phyloP scores from a whole-genome alignment of 2,113 vertebrate species.

The Lethenteron reissneri region DNA sequence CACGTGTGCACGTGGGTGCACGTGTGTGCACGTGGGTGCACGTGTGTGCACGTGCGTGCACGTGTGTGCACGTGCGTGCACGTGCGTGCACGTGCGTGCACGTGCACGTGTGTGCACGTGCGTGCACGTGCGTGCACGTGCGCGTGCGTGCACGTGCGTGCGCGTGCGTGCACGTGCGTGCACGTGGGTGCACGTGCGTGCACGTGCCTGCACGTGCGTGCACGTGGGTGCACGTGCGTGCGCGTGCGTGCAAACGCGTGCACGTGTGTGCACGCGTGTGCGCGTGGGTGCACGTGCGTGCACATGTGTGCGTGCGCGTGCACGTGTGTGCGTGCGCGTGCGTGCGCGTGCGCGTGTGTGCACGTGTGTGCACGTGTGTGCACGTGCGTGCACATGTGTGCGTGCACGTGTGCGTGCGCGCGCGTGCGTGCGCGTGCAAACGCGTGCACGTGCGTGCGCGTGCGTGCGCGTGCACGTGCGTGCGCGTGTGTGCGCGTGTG shows the following conservation, averaged over 20 bases:
- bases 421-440: too few relatives aligned
- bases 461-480: too few relatives aligned
- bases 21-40: background rate
- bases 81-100: background rate
- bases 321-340: too few relatives aligned
- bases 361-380: too few relatives aligned
- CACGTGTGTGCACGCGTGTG: background rate
- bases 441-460: too few relatives aligned
- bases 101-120: background rate
- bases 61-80: background rate
- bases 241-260: background rate
- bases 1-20: background rate
- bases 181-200: background rate
- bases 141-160: background rate
- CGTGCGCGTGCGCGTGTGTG: too few relatives aligned
- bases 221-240: background rate
- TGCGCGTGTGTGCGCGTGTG: too few relatives aligned
- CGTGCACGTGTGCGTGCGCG: too few relatives aligned
- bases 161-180: background rate
- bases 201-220: background rate
- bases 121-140: background rate
- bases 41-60: background rate
- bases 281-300: background rate
- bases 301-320: too few relatives aligned
- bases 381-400: too few relatives aligned